Evolutionary conservation across 2,888 invertebrate species (phyloP).

Genomic region (Latrodectus hesperus): DNA sequence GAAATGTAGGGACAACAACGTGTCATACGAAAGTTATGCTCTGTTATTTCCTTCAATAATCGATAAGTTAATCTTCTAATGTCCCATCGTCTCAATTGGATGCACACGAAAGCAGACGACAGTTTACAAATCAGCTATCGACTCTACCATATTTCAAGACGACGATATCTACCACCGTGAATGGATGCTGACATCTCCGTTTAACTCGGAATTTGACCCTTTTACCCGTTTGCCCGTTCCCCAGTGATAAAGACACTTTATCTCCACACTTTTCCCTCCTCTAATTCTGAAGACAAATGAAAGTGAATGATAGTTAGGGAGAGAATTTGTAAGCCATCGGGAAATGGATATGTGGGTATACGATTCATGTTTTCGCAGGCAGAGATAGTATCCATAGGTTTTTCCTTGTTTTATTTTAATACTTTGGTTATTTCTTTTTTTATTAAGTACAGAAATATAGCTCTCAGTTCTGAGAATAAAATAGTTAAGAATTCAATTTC

Average conservation of each 20-base stretch:
- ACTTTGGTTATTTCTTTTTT: no score
- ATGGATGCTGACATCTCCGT: neutral
- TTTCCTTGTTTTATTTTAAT: no score
- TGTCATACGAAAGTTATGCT: neutral
- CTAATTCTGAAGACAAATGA: neutral
- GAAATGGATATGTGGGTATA: no score
- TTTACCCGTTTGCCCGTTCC: neutral
- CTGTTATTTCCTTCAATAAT: neutral
- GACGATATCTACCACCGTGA: neutral
- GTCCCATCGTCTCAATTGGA: neutral
- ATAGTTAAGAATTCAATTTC: no score
- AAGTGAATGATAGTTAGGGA: neutral
- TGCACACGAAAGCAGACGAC: neutral
- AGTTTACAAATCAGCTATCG: slow-evolving; percentile 3
- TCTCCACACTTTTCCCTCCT: neutral
- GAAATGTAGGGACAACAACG: no score
- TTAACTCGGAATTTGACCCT: slow-evolving; percentile 3
- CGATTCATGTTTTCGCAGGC: no score
- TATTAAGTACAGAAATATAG: no score
- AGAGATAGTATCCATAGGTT: no score
- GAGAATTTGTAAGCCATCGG: no score
- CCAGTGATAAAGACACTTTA: slow-evolving; percentile 1
- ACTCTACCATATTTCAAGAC: neutral
- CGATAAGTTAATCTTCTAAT: slow-evolving; percentile 5
- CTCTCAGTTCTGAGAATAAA: no score